Percentiles rank a stretch among this genome's conserved stretches.
Conservation (phyloP, 2,888 invertebrate species). For the Pollenia labialis region DNA sequence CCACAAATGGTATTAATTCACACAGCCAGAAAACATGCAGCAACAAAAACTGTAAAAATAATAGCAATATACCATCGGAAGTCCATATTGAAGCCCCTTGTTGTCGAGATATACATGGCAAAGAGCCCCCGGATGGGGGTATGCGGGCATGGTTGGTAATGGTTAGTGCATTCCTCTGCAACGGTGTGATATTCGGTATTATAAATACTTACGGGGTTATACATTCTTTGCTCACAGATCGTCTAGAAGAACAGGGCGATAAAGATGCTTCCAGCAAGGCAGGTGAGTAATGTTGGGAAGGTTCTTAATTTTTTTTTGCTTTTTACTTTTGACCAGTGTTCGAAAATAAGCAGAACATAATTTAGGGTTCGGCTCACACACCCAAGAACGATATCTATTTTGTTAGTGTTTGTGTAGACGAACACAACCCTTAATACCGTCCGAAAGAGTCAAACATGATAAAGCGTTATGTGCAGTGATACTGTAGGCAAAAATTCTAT, state of each 20-base stretch:
- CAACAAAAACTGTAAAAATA: constrained; percentile 61
- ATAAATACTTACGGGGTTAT: constrained; percentile 95
- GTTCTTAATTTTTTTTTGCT: not conserved
- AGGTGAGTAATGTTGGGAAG: constrained; percentile 86
- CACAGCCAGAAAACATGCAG: constrained; percentile 37
- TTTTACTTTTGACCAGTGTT: too few species aligned
- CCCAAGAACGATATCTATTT: too few species aligned
- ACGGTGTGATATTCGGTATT: constrained; percentile 95
- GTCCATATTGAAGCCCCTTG: constrained; percentile 80
- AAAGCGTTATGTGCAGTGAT: too few species aligned
- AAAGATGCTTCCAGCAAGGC: constrained; percentile 91
- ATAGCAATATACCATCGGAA: constrained; percentile 45
- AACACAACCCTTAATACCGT: too few species aligned
- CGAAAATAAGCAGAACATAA: too few species aligned
- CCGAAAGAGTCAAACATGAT: too few species aligned
- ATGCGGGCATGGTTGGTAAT: constrained; percentile 92
- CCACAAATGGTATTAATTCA: constrained; percentile 67
- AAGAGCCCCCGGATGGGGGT: constrained; percentile 89
- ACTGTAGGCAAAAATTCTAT: too few species aligned
- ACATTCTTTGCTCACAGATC: constrained; percentile 88
- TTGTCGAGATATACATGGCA: constrained; percentile 81
- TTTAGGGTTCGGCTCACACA: too few species aligned
- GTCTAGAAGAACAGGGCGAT: constrained; percentile 87
- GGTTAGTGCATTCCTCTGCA: constrained; percentile 93
- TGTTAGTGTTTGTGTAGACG: too few species aligned